Conservation (phyloP, 37 sponge, comb jelly and placozoan genomes). For the Diacarnus erythraeanus region DNA sequence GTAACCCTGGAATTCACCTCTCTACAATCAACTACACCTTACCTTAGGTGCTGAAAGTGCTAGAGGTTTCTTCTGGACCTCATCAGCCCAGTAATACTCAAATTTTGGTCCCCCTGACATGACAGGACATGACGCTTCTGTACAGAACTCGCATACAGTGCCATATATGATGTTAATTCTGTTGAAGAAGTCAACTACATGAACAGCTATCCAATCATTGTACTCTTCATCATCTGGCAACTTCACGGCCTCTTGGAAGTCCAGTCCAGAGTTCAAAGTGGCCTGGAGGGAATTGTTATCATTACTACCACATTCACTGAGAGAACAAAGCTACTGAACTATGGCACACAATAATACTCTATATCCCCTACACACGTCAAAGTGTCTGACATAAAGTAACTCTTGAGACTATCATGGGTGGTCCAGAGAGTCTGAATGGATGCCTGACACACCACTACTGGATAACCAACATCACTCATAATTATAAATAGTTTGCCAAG, state of each 20-base stretch:
- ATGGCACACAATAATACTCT: too few species aligned
- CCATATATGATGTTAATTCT: conserved; percentile 94
- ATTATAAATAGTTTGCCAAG: too few species aligned
- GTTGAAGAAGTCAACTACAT: conserved; percentile 95
- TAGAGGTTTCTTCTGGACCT: conserved; percentile 83
- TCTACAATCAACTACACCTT: not conserved
- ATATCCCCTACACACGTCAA: too few species aligned
- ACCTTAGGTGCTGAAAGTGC: conserved; percentile 75
- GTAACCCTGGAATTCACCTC: too few species aligned
- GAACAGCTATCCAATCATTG: conserved; percentile 93
- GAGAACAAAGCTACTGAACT: too few species aligned
- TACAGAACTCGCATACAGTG: conserved; percentile 80
- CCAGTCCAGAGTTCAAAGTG: conserved; percentile 86
- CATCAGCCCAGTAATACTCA: conserved; percentile 95
- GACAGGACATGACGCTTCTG: conserved; percentile 67
- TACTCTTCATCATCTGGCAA: conserved; percentile 73
- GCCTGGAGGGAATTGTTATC: conserved; percentile 46
- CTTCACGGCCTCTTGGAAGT: conserved; percentile 70
- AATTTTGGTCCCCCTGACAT: conserved; percentile 95
- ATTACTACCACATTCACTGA: too few species aligned
- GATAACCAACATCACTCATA: too few species aligned
- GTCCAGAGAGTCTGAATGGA: too few species aligned
- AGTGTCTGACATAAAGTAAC: too few species aligned
- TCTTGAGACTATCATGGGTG: too few species aligned
- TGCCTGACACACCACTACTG: too few species aligned